These are phyloP conservation scores for Hirtodrosophila histrioides DNA, from an alignment of 2,888 invertebrate genomes.

Conservation along the genomic window DNA sequence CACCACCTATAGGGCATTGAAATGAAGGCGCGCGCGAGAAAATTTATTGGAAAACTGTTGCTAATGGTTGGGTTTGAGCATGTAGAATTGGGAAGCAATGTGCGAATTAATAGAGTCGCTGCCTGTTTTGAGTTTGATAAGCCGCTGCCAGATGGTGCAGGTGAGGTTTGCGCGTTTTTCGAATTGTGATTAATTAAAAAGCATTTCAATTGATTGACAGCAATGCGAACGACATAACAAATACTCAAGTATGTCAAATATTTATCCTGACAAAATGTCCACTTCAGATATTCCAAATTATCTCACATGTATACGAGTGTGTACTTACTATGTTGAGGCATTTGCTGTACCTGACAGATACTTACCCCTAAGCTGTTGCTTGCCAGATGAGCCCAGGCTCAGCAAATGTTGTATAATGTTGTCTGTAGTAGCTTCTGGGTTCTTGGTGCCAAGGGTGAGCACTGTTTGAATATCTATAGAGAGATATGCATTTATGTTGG, in stretches of 20 bases:
- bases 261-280: constrained; percentile 24
- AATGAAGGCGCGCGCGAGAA: background rate
- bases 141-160: constrained; percentile 24
- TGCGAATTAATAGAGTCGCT: constrained; percentile 20
- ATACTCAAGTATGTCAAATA: constrained; percentile 2
- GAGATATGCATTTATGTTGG: no score
- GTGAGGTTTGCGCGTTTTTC: constrained; percentile 6
- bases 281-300: constrained; percentile 22
- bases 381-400: background rate
- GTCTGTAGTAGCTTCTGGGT: no score
- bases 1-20: background rate
- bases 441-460: no score
- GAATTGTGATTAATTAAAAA: constrained; percentile 40
- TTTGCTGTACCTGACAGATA: constrained; percentile 23
- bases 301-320: constrained; percentile 1
- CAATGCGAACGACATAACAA: background rate
- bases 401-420: no score
- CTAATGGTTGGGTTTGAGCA: constrained; percentile 4
- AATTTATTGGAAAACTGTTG: constrained; percentile 29
- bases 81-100: background rate
- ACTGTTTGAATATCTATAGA: no score
- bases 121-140: constrained; percentile 7
- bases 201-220: constrained; percentile 50
- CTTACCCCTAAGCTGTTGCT: constrained; percentile 1
- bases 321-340: background rate